Conservation (phyloP, 2,113 vertebrate genomes). For the Leuciscus idus region DNA sequence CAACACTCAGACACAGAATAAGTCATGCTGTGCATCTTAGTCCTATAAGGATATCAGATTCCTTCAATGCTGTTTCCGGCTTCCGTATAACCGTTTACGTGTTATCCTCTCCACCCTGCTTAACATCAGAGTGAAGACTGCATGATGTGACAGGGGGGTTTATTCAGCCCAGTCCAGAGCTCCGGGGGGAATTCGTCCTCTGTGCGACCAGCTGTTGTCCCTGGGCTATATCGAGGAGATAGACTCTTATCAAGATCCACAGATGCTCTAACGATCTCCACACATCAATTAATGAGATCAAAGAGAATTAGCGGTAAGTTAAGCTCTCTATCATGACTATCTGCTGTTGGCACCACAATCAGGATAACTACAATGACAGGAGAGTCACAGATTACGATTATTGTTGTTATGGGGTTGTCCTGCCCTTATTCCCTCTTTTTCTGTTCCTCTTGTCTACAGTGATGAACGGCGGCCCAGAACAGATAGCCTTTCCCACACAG, state of each 20-base stretch:
- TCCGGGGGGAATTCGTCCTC: constrained; percentile 69
- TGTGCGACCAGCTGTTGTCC: constrained; percentile 51
- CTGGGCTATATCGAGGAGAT: not conserved
- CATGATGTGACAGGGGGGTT: constrained; percentile 65
- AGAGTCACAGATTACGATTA: constrained; percentile 17
- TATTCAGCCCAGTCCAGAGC: constrained; percentile 57
- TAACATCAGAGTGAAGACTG: constrained; percentile 63
- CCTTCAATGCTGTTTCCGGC: not conserved
- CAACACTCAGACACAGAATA: constrained; percentile 3
- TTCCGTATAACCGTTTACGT: constrained; percentile 33
- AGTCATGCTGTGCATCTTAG: constrained; percentile 2
- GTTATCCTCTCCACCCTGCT: constrained; percentile 56
- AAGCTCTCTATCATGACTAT: constrained; percentile 48
- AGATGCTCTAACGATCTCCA: constrained; percentile 36
- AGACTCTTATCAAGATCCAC: constrained; percentile 37
- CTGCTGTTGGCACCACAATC: constrained; percentile 43
- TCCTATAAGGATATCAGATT: not conserved
- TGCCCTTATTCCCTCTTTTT: not conserved
- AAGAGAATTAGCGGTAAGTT: constrained; percentile 49
- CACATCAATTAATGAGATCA: constrained; percentile 50
- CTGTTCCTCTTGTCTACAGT: constrained; percentile 22
- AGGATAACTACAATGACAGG: constrained; percentile 34
- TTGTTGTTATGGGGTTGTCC: not conserved
- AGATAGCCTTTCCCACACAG: constrained; percentile 28
- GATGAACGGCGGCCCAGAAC: constrained; percentile 54